These are phyloP conservation scores for Cromileptes altivelis DNA, from an alignment of 2,113 vertebrate genomes.

Conservation along the genomic window DNA sequence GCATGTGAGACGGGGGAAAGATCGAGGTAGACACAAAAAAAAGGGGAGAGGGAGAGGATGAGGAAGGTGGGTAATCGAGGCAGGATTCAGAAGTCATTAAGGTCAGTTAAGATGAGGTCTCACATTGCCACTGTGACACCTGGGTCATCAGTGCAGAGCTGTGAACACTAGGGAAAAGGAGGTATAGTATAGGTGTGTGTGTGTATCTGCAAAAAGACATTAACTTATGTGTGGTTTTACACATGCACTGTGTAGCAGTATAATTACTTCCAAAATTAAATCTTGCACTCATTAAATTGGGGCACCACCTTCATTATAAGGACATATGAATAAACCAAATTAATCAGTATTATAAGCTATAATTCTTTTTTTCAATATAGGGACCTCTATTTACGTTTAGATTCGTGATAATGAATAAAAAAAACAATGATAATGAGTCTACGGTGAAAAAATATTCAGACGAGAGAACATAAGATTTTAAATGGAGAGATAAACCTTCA, in stretches of 20 bases:
- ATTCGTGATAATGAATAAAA: too few relatives aligned
- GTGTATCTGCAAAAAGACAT: not conserved
- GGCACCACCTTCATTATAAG: too few relatives aligned
- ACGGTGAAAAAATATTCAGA: too few relatives aligned
- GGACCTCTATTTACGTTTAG: too few relatives aligned
- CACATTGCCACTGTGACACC: slow-evolving; percentile 34
- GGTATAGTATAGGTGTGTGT: not conserved
- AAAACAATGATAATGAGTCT: too few relatives aligned
- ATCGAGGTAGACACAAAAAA: slow-evolving; percentile 47
- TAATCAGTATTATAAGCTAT: too few relatives aligned
- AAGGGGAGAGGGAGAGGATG: not conserved
- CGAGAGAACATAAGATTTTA: too few relatives aligned
- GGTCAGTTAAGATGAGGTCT: slow-evolving; percentile 67
- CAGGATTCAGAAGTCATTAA: slow-evolving; percentile 64
- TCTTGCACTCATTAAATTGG: too few relatives aligned
- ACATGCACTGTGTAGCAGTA: not conserved
- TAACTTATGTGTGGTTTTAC: not conserved
- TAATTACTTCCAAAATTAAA: too few relatives aligned
- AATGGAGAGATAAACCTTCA: too few relatives aligned
- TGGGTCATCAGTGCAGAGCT: slow-evolving; percentile 52
- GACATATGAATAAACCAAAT: too few relatives aligned
- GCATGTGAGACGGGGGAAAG: slow-evolving; percentile 30
- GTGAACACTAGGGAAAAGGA: slow-evolving; percentile 21
- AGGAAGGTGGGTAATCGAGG: slow-evolving; percentile 34
- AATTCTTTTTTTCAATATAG: too few relatives aligned